Evolutionary conservation across 2,797 vertebrate genomes (phyloP).

Genomic region (Schizothorax lantsangensis): DNA sequence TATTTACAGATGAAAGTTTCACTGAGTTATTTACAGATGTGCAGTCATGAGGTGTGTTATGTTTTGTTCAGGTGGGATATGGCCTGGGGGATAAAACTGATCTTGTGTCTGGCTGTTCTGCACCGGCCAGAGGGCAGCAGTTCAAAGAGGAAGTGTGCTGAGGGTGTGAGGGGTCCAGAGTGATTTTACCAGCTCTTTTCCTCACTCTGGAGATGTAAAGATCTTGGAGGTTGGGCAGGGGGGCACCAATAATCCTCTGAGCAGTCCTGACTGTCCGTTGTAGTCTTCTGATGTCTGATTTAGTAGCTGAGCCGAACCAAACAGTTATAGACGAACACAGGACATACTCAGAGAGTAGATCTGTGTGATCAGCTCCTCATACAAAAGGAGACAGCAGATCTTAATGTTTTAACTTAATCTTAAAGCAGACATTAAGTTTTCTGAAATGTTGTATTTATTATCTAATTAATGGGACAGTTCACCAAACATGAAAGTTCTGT

Average conservation of each 20-base stretch:
- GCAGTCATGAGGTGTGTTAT: neutral
- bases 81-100: neutral
- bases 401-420: neutral
- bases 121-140: too few relatives aligned
- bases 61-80: neutral
- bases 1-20: too few relatives aligned
- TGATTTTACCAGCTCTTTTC: neutral
- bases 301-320: neutral
- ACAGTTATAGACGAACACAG: neutral
- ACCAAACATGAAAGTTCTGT: neutral
- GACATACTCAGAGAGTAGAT: neutral
- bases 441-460: neutral
- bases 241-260: neutral
- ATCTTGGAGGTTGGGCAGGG: neutral
- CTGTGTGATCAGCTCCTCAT: neutral
- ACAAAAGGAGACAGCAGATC: neutral
- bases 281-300: neutral
- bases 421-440: neutral
- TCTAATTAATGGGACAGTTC: neutral
- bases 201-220: neutral
- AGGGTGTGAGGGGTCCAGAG: too few relatives aligned
- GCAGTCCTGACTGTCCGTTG: neutral
- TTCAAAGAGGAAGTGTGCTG: neutral
- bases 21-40: neutral
- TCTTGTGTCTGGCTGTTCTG: neutral